phyloP scores from a whole-genome alignment of 1,140 invertebrate species.

The Drosophila erecta region DNA sequence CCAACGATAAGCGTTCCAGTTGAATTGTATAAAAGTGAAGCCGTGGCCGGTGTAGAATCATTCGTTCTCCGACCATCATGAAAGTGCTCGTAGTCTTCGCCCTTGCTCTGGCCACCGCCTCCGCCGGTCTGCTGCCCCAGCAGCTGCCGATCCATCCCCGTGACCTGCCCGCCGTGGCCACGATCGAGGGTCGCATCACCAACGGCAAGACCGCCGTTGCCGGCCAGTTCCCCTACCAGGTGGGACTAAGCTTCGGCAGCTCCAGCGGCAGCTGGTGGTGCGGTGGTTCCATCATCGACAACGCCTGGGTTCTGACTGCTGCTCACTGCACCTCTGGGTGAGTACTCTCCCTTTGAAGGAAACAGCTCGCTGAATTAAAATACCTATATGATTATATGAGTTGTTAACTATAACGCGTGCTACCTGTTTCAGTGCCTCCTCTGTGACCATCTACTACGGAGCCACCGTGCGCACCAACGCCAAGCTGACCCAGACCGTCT shows the following conservation, averaged over 20 bases:
- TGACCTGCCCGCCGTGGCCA: conserved; percentile 34
- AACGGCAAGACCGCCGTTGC: conserved; percentile 61
- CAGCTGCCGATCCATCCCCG: conserved; percentile 53
- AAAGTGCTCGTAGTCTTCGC: conserved; percentile 75
- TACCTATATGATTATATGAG: too few species aligned
- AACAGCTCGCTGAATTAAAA: too few species aligned
- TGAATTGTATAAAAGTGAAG: conserved; percentile 35
- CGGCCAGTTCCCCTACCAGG: conserved; percentile 86
- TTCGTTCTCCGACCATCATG: conserved; percentile 69
- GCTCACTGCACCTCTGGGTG: conserved; percentile 86
- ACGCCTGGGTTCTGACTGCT: conserved; percentile 86
- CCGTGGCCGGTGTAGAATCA: conserved; percentile 19
- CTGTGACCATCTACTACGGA: conserved; percentile 57
- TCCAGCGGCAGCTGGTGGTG: conserved; percentile 85
- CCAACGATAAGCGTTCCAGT: conserved; percentile 17
- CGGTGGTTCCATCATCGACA: conserved; percentile 87
- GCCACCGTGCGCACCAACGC: conserved; percentile 55
- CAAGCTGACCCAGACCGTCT: conserved; percentile 39
- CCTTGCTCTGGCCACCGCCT: conserved; percentile 65
- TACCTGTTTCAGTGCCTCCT: conserved; percentile 36
- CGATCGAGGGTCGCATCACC: conserved; percentile 76
- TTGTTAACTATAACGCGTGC: too few species aligned
- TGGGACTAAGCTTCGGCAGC: conserved; percentile 83
- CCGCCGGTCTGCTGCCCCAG: conserved; percentile 60
- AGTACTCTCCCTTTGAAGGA: not conserved